These are phyloP conservation scores for Fundulus diaphanus DNA, from an alignment of 2,797 vertebrate species.

Conservation along the genomic window DNA sequence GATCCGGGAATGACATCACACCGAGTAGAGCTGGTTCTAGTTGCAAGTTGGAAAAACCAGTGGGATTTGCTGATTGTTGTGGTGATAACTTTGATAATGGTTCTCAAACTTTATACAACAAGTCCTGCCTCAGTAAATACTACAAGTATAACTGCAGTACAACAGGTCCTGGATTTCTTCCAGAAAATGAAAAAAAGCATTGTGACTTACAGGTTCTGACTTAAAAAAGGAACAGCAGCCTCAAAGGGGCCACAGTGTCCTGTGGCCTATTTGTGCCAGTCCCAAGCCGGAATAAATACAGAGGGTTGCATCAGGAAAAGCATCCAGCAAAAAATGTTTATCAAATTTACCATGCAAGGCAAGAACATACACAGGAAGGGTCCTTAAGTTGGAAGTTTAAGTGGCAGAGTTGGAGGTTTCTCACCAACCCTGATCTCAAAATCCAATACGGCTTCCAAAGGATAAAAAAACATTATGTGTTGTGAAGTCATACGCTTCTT, in stretches of 20 bases:
- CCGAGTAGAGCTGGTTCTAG: not conserved
- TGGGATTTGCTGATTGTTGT: not conserved
- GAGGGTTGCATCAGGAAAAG: too few species aligned
- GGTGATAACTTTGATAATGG: not conserved
- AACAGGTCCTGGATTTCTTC: not conserved
- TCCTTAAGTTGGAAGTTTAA: not conserved
- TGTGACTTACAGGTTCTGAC: not conserved
- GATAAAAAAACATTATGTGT: not conserved
- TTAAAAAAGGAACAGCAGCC: not conserved
- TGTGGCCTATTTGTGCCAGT: too few species aligned
- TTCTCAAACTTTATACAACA: not conserved
- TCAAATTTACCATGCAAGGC: too few species aligned
- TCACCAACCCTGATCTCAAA: not conserved
- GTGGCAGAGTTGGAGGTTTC: not conserved
- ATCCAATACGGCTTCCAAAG: not conserved
- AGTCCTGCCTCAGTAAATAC: not conserved
- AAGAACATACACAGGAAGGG: not conserved
- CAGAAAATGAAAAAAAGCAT: not conserved
- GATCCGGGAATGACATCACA: not conserved
- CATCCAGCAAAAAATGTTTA: too few species aligned
- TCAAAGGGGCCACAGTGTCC: too few species aligned
- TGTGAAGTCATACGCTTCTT: not conserved
- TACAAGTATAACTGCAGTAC: not conserved
- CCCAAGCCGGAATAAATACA: too few species aligned
- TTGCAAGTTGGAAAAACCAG: not conserved